Evolutionary conservation across 1,140 invertebrate genomes (phyloP).

Genomic region (Andricus grossulariae): DNA sequence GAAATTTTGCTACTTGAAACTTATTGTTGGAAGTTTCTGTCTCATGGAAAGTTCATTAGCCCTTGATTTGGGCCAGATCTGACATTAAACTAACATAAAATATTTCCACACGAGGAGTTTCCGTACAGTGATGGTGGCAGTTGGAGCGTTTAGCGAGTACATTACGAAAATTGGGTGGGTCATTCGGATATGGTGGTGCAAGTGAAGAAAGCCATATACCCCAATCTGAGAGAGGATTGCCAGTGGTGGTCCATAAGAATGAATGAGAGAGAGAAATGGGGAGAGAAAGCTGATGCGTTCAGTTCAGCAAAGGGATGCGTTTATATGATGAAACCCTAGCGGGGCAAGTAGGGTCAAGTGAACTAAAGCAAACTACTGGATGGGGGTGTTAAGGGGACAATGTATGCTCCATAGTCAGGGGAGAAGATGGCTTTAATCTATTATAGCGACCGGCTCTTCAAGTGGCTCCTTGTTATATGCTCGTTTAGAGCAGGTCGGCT

Average conservation of each 20-base stretch:
- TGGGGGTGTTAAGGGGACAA: constrained; percentile 71
- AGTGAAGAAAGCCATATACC: constrained; percentile 41
- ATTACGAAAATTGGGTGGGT: constrained; percentile 74
- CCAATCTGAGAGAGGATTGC: constrained; percentile 21
- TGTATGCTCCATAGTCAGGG: constrained; percentile 59
- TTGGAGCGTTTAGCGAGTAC: constrained; percentile 69
- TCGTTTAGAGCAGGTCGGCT: constrained; percentile 65
- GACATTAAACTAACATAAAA: no score
- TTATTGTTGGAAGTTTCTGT: no score
- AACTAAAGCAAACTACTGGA: constrained; percentile 69
- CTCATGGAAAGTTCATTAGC: no score
- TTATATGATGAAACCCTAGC: constrained; percentile 40
- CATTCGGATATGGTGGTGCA: neutral
- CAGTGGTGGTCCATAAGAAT: constrained; percentile 30
- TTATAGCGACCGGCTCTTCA: constrained; percentile 65
- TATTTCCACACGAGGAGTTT: neutral
- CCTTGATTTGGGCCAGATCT: no score
- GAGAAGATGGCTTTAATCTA: constrained; percentile 74
- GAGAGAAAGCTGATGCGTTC: constrained; percentile 43
- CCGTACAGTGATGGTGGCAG: neutral
- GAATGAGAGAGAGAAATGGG: constrained; percentile 42
- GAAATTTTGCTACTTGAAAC: no score
- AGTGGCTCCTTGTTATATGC: constrained; percentile 75
- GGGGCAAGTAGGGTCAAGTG: constrained; percentile 73
- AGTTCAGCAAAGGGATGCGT: constrained; percentile 47